These are phyloP conservation scores for Euphysa ruthae DNA, from an alignment of 30 jellyfish, hydroid and myxozoan species.

Conservation along the genomic window DNA sequence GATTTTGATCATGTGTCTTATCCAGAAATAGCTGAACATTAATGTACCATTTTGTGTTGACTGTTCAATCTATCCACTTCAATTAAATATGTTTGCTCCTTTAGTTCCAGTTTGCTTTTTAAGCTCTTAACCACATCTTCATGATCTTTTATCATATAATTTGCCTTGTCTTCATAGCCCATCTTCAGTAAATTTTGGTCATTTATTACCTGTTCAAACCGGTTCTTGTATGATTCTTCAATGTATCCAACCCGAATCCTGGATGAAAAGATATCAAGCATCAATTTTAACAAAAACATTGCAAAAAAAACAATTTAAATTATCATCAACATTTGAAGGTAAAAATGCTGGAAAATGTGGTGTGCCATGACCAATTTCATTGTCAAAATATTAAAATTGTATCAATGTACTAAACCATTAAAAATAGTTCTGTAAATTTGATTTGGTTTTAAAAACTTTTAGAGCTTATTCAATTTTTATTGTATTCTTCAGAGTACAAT, in stretches of 20 bases:
- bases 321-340: not conserved
- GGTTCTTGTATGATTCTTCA: conserved; percentile 72
- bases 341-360: no score
- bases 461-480: no score
- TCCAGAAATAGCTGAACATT: not conserved
- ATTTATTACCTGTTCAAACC: conserved; percentile 64
- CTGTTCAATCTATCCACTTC: conserved; percentile 65
- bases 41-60: conserved; percentile 55
- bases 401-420: not conserved
- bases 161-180: conserved; percentile 37
- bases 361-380: not conserved
- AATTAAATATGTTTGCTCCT: conserved; percentile 29
- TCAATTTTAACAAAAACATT: not conserved
- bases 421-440: not conserved
- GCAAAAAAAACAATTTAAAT: not conserved
- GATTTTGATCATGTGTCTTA: no score
- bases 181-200: conserved; percentile 32
- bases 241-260: conserved; percentile 9
- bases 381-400: no score
- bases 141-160: conserved; percentile 39
- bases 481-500: no score
- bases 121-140: conserved; percentile 27
- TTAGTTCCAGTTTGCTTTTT: conserved; percentile 26
- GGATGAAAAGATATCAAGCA: not conserved
- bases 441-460: no score